Conservation (phyloP, 2,888 invertebrate genomes). For the Dichetophora obliterata region DNA sequence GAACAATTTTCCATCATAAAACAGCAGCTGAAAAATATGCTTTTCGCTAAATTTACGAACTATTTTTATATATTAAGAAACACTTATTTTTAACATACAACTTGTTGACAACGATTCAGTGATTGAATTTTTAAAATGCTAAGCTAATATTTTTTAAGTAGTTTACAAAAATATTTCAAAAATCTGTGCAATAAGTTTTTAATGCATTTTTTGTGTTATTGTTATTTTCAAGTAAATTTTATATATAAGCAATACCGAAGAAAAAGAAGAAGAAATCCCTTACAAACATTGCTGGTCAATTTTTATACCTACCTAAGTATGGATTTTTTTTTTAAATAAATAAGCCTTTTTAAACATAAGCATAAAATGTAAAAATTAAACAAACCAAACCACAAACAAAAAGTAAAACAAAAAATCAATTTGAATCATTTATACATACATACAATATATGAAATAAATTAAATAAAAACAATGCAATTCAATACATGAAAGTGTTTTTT, state of each 20-base stretch:
- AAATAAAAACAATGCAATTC: constrained; percentile 12
- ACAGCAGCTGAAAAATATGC: neutral
- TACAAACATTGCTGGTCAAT: constrained; percentile 37
- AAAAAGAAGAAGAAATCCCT: constrained; percentile 15
- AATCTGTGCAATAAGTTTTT: constrained; percentile 23
- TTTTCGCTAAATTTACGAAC: constrained; percentile 1
- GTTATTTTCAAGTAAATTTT: constrained; percentile 9
- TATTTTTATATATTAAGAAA: neutral
- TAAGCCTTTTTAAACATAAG: constrained; percentile 32
- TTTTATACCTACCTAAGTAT: constrained; percentile 34
- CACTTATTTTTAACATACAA: neutral
- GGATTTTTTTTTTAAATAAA: constrained; percentile 23
- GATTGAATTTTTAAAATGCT: constrained; percentile 11
- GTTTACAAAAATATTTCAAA: neutral
- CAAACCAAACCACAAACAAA: neutral
- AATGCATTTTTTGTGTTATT: constrained; percentile 10
- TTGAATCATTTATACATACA: constrained; percentile 34
- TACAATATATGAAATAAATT: constrained; percentile 26
- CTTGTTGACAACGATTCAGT: constrained; percentile 19
- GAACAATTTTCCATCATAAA: neutral
- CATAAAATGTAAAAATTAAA: constrained; percentile 27
- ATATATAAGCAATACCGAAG: constrained; percentile 26
- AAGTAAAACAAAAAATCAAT: constrained; percentile 10
- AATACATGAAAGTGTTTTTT: neutral
- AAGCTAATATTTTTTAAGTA: neutral